Conservation (phyloP, 1,140 invertebrate genomes). For the Drosophila nikananu region DNA sequence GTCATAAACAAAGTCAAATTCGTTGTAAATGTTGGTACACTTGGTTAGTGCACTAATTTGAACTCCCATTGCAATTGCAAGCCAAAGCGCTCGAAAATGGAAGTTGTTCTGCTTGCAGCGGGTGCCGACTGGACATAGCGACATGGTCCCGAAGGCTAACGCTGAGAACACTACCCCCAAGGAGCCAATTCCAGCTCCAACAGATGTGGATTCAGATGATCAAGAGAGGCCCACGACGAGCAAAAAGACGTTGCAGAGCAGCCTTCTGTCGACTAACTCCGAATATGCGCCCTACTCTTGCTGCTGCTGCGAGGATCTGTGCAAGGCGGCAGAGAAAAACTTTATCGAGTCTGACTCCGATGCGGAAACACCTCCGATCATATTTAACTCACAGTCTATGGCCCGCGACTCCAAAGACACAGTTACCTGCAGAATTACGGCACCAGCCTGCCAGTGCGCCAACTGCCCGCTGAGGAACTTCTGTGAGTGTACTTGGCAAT, state of each 20-base stretch:
- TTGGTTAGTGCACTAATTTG: not conserved
- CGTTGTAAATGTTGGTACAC: constrained; percentile 21
- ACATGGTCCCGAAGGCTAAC: constrained; percentile 14
- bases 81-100: constrained; percentile 52
- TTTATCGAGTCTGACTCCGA: constrained; percentile 42
- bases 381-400: constrained; percentile 36
- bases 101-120: constrained; percentile 28
- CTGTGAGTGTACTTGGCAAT: constrained; percentile 71
- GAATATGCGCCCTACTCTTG: constrained; percentile 44
- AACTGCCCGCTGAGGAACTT: constrained; percentile 78
- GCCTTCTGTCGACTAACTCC: constrained; percentile 26
- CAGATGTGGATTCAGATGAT: not conserved
- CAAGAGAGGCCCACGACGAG: constrained; percentile 29
- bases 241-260: not conserved
- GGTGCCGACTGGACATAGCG: constrained; percentile 50
- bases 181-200: not conserved
- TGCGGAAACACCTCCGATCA: constrained; percentile 15
- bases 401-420: constrained; percentile 35
- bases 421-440: constrained; percentile 46
- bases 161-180: constrained; percentile 7
- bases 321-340: constrained; percentile 31
- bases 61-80: constrained; percentile 9
- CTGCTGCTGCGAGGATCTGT: constrained; percentile 53
- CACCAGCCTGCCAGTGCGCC: constrained; percentile 69
- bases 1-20: constrained; percentile 8